A percentile compares a stretch with the other conserved stretches of the same genome.
These are phyloP conservation scores for Sylvicapra grimmia DNA, from an alignment of 2,113 vertebrate species.

Conservation along the genomic window DNA sequence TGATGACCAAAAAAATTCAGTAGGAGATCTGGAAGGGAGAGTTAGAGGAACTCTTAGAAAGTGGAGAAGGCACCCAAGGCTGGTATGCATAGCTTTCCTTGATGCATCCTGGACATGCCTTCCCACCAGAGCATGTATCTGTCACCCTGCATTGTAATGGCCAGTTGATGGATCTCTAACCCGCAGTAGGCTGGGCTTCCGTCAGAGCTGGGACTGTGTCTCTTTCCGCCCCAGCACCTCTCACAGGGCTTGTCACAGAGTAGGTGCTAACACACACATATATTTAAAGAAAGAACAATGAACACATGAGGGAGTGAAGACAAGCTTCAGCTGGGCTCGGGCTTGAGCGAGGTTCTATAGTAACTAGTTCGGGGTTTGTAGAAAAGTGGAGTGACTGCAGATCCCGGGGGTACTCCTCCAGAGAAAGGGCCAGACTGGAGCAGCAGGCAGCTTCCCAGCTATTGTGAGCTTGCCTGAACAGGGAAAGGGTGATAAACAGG, in stretches of 20 bases:
- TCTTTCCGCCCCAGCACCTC: background rate
- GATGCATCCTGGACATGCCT: background rate
- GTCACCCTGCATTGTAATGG: background rate
- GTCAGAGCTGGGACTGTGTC: background rate
- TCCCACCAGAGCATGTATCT: background rate
- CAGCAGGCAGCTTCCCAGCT: background rate
- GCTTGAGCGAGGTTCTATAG: background rate
- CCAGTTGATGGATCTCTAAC: background rate
- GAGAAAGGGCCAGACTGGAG: background rate
- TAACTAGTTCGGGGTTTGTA: background rate
- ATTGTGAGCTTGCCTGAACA: background rate
- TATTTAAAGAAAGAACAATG: background rate
- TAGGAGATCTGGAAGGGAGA: background rate
- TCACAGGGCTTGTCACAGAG: background rate
- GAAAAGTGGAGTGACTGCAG: background rate
- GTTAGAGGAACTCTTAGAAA: background rate
- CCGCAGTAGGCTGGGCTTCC: background rate
- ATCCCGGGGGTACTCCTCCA: background rate
- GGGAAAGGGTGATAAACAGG: background rate
- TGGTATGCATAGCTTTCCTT: background rate
- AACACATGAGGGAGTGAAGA: background rate
- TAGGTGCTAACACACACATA: background rate
- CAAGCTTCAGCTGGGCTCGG: background rate
- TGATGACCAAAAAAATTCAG: background rate
- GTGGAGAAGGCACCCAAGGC: background rate